These are phyloP conservation scores for Trachemys scripta DNA, from an alignment of 2,113 vertebrate species.

Conservation along the genomic window DNA sequence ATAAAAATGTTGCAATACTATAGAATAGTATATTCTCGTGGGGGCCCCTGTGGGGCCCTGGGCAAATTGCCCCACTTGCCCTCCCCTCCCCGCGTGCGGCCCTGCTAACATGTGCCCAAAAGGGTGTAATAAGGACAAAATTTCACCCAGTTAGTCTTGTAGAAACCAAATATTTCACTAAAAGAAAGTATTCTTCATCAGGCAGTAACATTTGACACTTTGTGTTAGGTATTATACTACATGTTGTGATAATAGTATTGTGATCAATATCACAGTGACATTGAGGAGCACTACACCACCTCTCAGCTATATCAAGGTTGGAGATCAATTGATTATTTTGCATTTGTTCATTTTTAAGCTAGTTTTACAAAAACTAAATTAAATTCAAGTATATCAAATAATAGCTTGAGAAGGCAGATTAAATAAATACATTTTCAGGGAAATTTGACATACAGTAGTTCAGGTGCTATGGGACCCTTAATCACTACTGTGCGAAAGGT, in stretches of 20 bases:
- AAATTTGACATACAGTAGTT: background rate
- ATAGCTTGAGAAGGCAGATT: background rate
- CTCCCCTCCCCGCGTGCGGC: too few species aligned
- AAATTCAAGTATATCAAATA: background rate
- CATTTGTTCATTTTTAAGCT: background rate
- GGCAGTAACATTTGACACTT: background rate
- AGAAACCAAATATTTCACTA: background rate
- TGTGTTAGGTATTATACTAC: background rate
- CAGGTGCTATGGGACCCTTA: background rate
- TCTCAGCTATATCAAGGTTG: background rate
- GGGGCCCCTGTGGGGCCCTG: too few species aligned
- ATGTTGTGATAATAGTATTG: background rate
- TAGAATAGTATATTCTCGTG: too few species aligned
- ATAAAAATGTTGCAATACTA: too few species aligned
- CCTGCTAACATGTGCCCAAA: background rate
- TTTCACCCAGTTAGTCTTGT: background rate
- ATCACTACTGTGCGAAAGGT: background rate
- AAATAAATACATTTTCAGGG: background rate
- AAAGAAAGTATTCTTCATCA: background rate
- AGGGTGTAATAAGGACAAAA: background rate
- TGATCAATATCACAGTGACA: background rate
- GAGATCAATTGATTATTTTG: background rate
- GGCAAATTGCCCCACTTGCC: too few species aligned
- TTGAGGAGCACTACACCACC: background rate
- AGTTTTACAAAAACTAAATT: background rate